Evolutionary conservation across 1,140 invertebrate species (phyloP), one percentile per base, ranked within the genome.

Genomic region (Drosophila trapezifrons): DNA sequence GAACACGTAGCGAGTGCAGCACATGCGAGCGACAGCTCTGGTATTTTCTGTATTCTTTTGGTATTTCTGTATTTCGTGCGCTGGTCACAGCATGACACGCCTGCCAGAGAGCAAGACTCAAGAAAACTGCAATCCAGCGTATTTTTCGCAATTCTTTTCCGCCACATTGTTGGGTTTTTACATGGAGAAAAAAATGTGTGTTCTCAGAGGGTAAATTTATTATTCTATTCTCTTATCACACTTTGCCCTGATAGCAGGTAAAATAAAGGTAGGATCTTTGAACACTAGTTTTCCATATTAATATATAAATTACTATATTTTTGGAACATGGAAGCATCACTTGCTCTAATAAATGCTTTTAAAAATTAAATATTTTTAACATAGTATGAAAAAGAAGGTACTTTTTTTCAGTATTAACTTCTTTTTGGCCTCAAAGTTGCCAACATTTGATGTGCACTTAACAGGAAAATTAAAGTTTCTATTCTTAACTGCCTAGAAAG

Each of bases 1-100:
- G 80, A 87, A 87, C 83, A 87, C 83, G 83, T 87, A 87, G 70
- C 56, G 56, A 79, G 76, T 77, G 40, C 79, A 87, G 38, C 79
- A 87, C 72, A 80, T 86, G 82, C 78, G 58, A 86, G 55, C 63
- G 82, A 82, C 78, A 86, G 83, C 78, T 63, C 65, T 71, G 64
- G 56, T 77, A 78, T 69, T 78, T 70, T 63, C 47, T 45, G 43
- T 35, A 49, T 62, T 67, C 51, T 46, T 60, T 59, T 60, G 52
- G 42, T 69, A 40, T 55, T 52, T 70, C 43, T 38, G 32, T 65
- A 40, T 55, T 54, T 70, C 43, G 15, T 59, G 54, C 74, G 20
- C 27, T 40, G 47, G 57, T 85, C 71, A 45, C 58, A 57, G 55
- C 62, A 45, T 69, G 65, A 69, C 65, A 69, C 65, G 65, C 65